A percentile compares a stretch with the other conserved stretches of the same genome.
Evolutionary conservation across 2,888 invertebrate genomes (phyloP).

Genomic region (Watsonalla binaria): DNA sequence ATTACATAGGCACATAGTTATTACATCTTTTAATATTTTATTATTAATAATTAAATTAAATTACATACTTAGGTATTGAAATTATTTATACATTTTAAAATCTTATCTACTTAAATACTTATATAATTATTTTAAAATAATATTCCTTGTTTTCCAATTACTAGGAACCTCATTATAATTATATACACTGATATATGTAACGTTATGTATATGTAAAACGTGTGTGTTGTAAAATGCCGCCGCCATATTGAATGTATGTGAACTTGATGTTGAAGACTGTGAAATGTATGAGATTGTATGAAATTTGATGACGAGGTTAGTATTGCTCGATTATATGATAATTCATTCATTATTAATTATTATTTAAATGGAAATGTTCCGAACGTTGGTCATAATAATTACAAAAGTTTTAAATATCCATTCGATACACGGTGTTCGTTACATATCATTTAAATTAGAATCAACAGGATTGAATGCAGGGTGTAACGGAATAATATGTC

Average conservation of each 20-base stretch:
- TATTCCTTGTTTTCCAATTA: too few relatives aligned
- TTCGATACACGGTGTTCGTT: conserved; percentile 35
- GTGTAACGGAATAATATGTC: not conserved
- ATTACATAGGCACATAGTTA: not conserved
- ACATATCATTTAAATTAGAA: conserved; percentile 67
- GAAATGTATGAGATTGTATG: not conserved
- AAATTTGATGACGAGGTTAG: not conserved
- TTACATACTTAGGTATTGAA: too few relatives aligned
- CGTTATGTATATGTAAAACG: too few relatives aligned
- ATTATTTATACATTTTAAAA: too few relatives aligned
- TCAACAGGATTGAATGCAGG: conserved; percentile 11
- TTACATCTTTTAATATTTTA: too few relatives aligned
- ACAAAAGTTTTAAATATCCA: conserved; percentile 11
- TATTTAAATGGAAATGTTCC: not conserved
- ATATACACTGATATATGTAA: too few relatives aligned
- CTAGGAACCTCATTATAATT: too few relatives aligned
- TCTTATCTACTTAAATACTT: too few relatives aligned
- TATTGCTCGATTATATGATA: not conserved
- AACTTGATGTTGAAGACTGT: not conserved
- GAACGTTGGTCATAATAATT: not conserved
- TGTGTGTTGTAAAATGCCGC: too few relatives aligned
- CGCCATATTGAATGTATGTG: too few relatives aligned
- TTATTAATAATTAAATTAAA: too few relatives aligned
- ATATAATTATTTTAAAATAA: too few relatives aligned
- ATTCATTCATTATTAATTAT: not conserved